Evolutionary conservation across 1,140 invertebrate species (phyloP).

Genomic region (Brachionus asplanchnoidis): DNA sequence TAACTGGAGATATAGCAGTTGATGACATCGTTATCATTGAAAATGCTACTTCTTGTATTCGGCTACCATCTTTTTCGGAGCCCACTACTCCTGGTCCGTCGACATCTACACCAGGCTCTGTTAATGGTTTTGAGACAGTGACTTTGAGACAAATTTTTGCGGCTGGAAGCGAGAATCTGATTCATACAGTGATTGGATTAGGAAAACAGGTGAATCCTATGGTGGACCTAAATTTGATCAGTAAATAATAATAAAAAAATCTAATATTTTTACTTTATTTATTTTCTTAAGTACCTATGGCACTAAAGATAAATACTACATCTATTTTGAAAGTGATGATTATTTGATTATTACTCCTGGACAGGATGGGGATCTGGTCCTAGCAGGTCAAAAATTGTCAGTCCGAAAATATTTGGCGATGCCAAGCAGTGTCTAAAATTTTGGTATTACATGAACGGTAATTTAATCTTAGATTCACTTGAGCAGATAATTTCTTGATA

Average conservation of each 20-base stretch:
- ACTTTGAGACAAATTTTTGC: slow-evolving; percentile 50
- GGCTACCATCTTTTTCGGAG: not conserved
- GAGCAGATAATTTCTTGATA: too few relatives aligned
- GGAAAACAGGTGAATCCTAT: slow-evolving; percentile 6
- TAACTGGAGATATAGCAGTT: not conserved
- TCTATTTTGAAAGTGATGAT: slow-evolving; percentile 1
- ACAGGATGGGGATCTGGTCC: not conserved
- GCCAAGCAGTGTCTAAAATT: slow-evolving; percentile 44
- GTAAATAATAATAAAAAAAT: not conserved
- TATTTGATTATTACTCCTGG: not conserved
- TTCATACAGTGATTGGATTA: not conserved
- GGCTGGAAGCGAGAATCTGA: slow-evolving; percentile 46
- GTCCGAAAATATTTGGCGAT: not conserved
- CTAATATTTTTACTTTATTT: not conserved
- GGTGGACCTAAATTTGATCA: slow-evolving; percentile 15
- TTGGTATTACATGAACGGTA: slow-evolving; percentile 47
- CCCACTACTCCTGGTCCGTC: not conserved
- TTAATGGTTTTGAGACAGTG: slow-evolving; percentile 45
- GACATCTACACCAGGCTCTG: not conserved
- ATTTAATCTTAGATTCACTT: not conserved
- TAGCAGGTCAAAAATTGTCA: not conserved
- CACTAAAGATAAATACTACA: not conserved
- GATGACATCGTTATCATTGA: not conserved
- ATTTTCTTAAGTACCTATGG: not conserved
- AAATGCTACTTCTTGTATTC: not conserved